phyloP scores from a whole-genome alignment of 1,140 invertebrate genomes.

The Hypsibius dujardini region DNA sequence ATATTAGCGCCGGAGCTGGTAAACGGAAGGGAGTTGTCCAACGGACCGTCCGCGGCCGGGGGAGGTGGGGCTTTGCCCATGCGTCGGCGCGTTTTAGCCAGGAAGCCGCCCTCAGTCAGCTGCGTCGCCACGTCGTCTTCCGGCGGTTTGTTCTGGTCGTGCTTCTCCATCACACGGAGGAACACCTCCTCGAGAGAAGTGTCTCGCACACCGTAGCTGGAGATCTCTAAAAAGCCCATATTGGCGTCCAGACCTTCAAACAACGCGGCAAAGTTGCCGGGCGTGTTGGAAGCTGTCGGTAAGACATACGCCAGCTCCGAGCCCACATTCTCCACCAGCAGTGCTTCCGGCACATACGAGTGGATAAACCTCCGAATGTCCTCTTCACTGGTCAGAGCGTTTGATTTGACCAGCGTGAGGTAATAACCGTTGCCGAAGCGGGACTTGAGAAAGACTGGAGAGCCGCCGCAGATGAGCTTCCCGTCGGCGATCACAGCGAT shows the following conservation, averaged over 20 bases:
- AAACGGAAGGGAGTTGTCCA: background rate
- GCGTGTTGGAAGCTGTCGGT: constrained; percentile 30
- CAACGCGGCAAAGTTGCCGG: constrained; percentile 32
- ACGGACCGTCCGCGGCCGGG: background rate
- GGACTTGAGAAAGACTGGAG: constrained; percentile 46
- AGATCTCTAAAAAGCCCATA: constrained; percentile 33
- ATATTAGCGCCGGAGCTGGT: background rate
- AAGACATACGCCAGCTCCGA: constrained; percentile 38
- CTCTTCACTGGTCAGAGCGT: constrained; percentile 20
- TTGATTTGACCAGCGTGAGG: constrained; percentile 26
- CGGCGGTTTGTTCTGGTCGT: background rate
- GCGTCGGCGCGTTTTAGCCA: constrained; percentile 6
- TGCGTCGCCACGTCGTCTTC: background rate
- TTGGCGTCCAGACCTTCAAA: constrained; percentile 37
- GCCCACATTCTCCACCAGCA: constrained; percentile 37
- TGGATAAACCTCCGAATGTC: constrained; percentile 39
- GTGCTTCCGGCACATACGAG: constrained; percentile 39
- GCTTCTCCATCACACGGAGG: constrained; percentile 13
- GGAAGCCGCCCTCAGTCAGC: background rate
- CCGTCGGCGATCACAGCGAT: constrained; percentile 50
- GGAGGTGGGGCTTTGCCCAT: background rate
- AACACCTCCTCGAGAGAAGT: constrained; percentile 38
- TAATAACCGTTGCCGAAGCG: constrained; percentile 42
- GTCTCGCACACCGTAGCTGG: constrained; percentile 44
- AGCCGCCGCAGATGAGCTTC: constrained; percentile 43